Percentiles rank a stretch among this genome's conserved stretches.
These are phyloP conservation scores for Epizoanthus scotinus DNA, from an alignment of 92 coral and sea anemone species.

Conservation along the genomic window DNA sequence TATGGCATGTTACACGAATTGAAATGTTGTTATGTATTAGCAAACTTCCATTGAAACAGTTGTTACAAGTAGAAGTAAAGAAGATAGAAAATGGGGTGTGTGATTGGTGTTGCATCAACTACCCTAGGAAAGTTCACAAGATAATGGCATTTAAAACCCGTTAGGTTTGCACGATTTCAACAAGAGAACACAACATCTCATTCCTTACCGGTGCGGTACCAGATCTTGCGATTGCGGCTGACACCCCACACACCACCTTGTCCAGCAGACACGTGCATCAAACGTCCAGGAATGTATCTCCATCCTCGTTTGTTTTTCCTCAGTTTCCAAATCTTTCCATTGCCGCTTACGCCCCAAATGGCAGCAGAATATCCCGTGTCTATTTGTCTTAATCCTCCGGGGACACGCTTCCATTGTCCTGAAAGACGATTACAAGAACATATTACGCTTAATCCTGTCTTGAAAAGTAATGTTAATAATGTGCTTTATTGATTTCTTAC, in stretches of 20 bases:
- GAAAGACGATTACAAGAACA: neutral
- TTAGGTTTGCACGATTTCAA: too few relatives aligned
- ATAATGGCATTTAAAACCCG: too few relatives aligned
- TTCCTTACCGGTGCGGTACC: constrained; percentile 22
- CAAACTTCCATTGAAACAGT: too few relatives aligned
- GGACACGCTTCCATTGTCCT: constrained; percentile 33
- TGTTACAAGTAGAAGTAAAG: too few relatives aligned
- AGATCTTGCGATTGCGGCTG: constrained; percentile 7
- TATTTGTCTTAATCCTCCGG: constrained; percentile 27
- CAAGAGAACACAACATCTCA: too few relatives aligned
- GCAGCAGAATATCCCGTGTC: constrained; percentile 36
- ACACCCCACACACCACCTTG: constrained; percentile 54
- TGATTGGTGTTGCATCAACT: too few relatives aligned
- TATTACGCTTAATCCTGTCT: too few relatives aligned
- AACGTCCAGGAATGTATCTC: constrained; percentile 21
- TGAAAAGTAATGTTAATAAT: too few relatives aligned
- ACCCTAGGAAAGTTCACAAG: too few relatives aligned
- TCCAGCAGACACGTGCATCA: constrained; percentile 38
- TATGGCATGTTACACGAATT: too few relatives aligned
- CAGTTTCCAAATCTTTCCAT: constrained; percentile 36
- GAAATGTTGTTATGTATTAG: too few relatives aligned
- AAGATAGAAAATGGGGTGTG: too few relatives aligned
- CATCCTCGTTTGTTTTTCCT: constrained; percentile 24
- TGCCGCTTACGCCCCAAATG: constrained; percentile 32
- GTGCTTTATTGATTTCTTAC: neutral